A percentile compares a stretch with the other conserved stretches of the same genome.
phyloP scores from a whole-genome alignment of 2,888 invertebrate genomes.

The Beris chalybata region DNA sequence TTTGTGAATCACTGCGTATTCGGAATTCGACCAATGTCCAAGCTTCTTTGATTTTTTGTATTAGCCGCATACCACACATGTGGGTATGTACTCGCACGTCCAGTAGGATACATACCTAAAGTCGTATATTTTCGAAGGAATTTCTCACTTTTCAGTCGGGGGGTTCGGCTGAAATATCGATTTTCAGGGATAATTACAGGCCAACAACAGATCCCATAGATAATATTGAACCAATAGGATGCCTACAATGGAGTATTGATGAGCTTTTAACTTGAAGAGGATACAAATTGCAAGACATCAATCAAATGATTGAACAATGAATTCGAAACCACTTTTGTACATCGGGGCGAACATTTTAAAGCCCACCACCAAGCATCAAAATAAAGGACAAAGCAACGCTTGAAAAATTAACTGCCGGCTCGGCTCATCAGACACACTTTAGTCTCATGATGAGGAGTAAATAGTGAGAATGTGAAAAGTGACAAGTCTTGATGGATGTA shows the following conservation, averaged over 20 bases:
- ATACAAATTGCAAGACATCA: conserved; percentile 39
- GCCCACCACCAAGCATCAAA: conserved; percentile 4
- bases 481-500: conserved; percentile 37
- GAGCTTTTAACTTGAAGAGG: conserved; percentile 36
- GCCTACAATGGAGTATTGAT: conserved; percentile 21
- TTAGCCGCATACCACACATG: too few relatives aligned
- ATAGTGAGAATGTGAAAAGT: conserved; percentile 32
- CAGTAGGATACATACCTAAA: too few relatives aligned
- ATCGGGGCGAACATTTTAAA: conserved; percentile 8
- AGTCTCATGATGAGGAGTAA: conserved; percentile 28
- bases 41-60: not conserved
- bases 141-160: conserved; percentile 34
- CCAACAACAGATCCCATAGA: conserved; percentile 30
- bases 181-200: conserved; percentile 35
- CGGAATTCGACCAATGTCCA: conserved; percentile 27
- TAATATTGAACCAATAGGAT: conserved; percentile 20
- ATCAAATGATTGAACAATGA: conserved; percentile 34
- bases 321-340: not conserved
- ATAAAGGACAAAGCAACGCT: conserved; percentile 18
- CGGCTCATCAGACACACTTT: not conserved
- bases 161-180: conserved; percentile 30
- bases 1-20: conserved; percentile 27
- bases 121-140: not conserved
- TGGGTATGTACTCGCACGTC: too few relatives aligned
- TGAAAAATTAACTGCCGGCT: conserved; percentile 27